Evolutionary conservation across 2,888 invertebrate species (phyloP).

Genomic region (Andrena hattorfiana): DNA sequence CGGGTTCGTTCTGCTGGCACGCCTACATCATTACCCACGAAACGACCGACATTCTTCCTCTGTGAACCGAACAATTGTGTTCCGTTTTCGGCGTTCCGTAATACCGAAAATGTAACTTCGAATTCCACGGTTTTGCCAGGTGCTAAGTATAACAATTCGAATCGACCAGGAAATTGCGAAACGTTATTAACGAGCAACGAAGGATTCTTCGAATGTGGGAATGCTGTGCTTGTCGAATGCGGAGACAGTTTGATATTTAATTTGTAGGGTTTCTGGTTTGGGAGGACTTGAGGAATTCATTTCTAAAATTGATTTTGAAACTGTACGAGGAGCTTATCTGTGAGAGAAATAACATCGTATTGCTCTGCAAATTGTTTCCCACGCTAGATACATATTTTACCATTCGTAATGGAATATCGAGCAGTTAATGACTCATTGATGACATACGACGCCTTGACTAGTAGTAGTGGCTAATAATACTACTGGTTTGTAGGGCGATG

Average conservation of each 20-base stretch:
- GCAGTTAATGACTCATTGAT: slow-evolving; percentile 60
- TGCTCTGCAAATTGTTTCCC: slow-evolving; percentile 48
- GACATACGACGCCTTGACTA: slow-evolving; percentile 36
- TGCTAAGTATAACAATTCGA: neutral
- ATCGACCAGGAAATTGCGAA: slow-evolving; percentile 27
- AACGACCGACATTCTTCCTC: slow-evolving; percentile 72
- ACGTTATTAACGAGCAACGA: slow-evolving; percentile 1
- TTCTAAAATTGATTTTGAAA: neutral
- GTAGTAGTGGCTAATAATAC: slow-evolving; percentile 4
- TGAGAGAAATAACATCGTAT: slow-evolving; percentile 7
- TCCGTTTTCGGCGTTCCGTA: slow-evolving; percentile 70
- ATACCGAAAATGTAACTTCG: slow-evolving; percentile 47
- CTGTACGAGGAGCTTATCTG: neutral
- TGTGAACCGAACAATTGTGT: slow-evolving; percentile 72
- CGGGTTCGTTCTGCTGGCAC: slow-evolving; percentile 52
- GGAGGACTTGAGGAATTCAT: neutral
- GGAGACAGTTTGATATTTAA: neutral
- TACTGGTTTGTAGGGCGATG: neutral
- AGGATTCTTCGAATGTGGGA: neutral
- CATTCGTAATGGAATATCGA: slow-evolving; percentile 52
- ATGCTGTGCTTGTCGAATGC: neutral
- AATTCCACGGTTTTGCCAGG: slow-evolving; percentile 14
- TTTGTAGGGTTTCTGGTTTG: slow-evolving; percentile 6
- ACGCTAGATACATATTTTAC: slow-evolving; percentile 69
- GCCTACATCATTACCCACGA: slow-evolving; percentile 71